phyloP scores from a whole-genome alignment of 2,113 vertebrate genomes.

The Epinephelus moara region DNA sequence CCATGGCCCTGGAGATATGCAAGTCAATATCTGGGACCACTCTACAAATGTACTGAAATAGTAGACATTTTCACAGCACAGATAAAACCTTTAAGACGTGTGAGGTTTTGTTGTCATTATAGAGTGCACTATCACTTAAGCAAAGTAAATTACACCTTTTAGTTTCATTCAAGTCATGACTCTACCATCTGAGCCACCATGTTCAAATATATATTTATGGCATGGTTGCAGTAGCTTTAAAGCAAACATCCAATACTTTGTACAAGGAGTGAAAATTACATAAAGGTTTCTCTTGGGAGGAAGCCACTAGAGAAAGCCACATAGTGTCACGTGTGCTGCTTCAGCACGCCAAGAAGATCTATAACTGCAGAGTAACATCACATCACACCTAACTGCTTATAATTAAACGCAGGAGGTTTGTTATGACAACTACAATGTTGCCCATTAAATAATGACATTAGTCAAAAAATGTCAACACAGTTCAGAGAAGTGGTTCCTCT shows the following conservation, averaged over 20 bases:
- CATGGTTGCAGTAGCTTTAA: constrained; percentile 9
- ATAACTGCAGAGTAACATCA: not conserved
- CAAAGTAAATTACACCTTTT: not conserved
- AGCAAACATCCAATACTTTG: constrained; percentile 11
- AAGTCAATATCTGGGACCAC: constrained; percentile 30
- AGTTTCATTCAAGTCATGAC: constrained; percentile 3
- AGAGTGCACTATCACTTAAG: not conserved
- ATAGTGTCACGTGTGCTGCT: constrained; percentile 7
- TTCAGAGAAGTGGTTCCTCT: constrained; percentile 29
- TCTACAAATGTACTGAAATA: constrained; percentile 8
- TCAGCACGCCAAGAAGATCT: constrained; percentile 8
- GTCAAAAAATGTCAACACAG: constrained; percentile 20
- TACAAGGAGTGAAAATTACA: constrained; percentile 16
- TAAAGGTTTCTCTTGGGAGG: constrained; percentile 15
- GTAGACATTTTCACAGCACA: constrained; percentile 5
- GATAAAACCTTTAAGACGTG: not conserved
- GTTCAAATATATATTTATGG: not conserved
- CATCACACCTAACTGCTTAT: constrained; percentile 8
- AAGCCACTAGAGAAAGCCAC: constrained; percentile 25
- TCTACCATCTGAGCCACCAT: not conserved
- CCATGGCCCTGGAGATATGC: constrained; percentile 1
- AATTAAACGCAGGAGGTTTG: not conserved
- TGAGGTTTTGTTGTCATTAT: not conserved
- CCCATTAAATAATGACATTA: not conserved
- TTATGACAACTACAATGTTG: not conserved